These are phyloP conservation scores for Anguilla pacifica DNA, from an alignment of 2,797 vertebrate genomes.

Conservation along the genomic window DNA sequence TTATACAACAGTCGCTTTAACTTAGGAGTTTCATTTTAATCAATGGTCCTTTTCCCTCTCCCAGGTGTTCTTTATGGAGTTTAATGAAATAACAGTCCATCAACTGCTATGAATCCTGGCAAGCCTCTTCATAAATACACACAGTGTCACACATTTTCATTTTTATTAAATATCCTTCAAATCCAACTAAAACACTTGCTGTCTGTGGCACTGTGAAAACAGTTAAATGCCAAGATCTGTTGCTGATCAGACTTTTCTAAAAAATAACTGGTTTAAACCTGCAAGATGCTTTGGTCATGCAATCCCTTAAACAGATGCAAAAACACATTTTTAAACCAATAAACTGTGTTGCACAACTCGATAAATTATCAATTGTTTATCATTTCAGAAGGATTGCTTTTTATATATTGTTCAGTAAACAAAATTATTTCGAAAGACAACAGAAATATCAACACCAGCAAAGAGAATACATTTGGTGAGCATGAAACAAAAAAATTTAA, in stretches of 20 bases:
- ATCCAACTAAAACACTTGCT: background rate
- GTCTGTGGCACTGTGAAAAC: background rate
- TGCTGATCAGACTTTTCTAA: background rate
- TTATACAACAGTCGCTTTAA: background rate
- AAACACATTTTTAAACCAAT: background rate
- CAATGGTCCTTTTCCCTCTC: background rate
- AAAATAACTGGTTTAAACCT: conserved; percentile 1
- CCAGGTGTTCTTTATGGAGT: background rate
- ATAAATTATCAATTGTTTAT: conserved; percentile 32
- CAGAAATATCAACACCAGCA: conserved; percentile 35
- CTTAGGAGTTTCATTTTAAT: background rate
- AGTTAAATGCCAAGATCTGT: background rate
- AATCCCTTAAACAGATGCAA: conserved; percentile 38
- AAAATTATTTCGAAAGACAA: conserved; percentile 35
- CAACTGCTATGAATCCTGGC: conserved; percentile 9
- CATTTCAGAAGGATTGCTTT: conserved; percentile 35
- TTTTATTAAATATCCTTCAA: conserved; percentile 10
- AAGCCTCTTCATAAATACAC: conserved; percentile 16
- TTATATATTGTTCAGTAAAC: conserved; percentile 35
- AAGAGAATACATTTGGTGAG: conserved; percentile 32
- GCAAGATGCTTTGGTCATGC: conserved; percentile 43
- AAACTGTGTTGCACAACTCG: conserved; percentile 23
- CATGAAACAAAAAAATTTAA: conserved; percentile 8
- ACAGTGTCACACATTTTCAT: background rate
- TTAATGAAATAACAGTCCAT: background rate